These are phyloP conservation scores for Pseudomugil gertrudae DNA, from an alignment of 2,797 vertebrate genomes.

Conservation along the genomic window DNA sequence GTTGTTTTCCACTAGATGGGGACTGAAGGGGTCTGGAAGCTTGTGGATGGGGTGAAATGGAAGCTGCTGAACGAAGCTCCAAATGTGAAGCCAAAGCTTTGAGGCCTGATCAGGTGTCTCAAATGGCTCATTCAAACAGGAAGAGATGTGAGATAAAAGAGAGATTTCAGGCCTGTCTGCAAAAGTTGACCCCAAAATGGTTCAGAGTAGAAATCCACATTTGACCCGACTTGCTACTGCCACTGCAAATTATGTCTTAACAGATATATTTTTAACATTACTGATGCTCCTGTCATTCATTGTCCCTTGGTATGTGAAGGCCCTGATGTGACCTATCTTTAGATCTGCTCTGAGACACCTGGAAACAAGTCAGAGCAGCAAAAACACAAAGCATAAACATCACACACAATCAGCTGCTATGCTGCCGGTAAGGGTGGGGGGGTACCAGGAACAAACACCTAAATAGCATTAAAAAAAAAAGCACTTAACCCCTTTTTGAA, in stretches of 20 bases:
- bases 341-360: conserved; percentile 34
- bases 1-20: conserved; percentile 72
- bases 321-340: conserved; percentile 39
- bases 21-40: conserved; percentile 61
- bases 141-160: conserved; percentile 21
- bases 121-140: conserved; percentile 24
- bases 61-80: conserved; percentile 43
- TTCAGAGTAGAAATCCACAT: not conserved
- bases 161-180: conserved; percentile 9
- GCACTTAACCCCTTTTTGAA: not conserved
- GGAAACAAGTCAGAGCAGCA: conserved; percentile 23
- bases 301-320: conserved; percentile 9
- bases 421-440: not conserved
- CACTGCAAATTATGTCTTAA: not conserved
- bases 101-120: conserved; percentile 25
- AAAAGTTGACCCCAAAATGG: conserved; percentile 1
- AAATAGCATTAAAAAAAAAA: not conserved
- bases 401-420: conserved; percentile 18
- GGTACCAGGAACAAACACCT: not conserved
- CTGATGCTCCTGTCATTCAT: conserved; percentile 5
- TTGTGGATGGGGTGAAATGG: conserved; percentile 43
- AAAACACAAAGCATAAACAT: conserved; percentile 25
- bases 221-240: not conserved
- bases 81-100: conserved; percentile 41
- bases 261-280: not conserved